Evolutionary conservation across 2,888 invertebrate species (phyloP).

Genomic region (Helleia helle): DNA sequence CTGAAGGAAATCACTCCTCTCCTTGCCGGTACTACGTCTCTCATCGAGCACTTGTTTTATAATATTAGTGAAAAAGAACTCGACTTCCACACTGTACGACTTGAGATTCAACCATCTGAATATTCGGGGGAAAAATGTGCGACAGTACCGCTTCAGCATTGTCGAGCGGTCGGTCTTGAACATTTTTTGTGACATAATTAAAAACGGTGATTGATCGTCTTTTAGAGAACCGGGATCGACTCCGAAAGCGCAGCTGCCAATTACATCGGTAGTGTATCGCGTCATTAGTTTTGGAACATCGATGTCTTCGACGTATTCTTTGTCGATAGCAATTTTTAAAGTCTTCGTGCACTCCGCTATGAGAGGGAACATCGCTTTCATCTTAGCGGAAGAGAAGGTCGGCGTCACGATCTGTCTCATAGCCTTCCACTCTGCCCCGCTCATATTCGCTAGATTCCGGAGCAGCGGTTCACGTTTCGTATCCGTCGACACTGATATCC

Average conservation of each 20-base stretch:
- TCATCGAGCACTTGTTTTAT: constrained; percentile 55
- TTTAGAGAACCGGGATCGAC: constrained; percentile 55
- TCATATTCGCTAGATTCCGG: constrained; percentile 61
- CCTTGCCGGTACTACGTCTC: constrained; percentile 40
- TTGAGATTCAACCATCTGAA: constrained; percentile 59
- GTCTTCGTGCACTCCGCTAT: constrained; percentile 52
- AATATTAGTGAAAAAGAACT: constrained; percentile 50
- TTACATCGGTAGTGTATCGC: constrained; percentile 60
- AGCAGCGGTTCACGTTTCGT: constrained; percentile 58
- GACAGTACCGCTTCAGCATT: constrained; percentile 55
- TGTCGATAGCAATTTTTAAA: constrained; percentile 36
- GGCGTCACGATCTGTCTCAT: constrained; percentile 63
- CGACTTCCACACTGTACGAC: constrained; percentile 53
- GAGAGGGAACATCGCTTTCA: constrained; percentile 67
- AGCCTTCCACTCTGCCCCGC: constrained; percentile 60
- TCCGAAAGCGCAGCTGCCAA: constrained; percentile 64
- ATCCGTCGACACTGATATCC: constrained; percentile 54
- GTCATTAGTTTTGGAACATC: constrained; percentile 52
- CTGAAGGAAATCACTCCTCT: constrained; percentile 58
- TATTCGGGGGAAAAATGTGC: constrained; percentile 53
- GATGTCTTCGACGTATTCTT: constrained; percentile 37
- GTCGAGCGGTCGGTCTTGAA: constrained; percentile 49
- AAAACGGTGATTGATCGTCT: constrained; percentile 52
- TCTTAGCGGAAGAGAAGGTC: constrained; percentile 64
- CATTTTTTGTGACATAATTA: constrained; percentile 63